phyloP scores from a whole-genome alignment of 2,113 vertebrate genomes.

The Macrotis lagotis region DNA sequence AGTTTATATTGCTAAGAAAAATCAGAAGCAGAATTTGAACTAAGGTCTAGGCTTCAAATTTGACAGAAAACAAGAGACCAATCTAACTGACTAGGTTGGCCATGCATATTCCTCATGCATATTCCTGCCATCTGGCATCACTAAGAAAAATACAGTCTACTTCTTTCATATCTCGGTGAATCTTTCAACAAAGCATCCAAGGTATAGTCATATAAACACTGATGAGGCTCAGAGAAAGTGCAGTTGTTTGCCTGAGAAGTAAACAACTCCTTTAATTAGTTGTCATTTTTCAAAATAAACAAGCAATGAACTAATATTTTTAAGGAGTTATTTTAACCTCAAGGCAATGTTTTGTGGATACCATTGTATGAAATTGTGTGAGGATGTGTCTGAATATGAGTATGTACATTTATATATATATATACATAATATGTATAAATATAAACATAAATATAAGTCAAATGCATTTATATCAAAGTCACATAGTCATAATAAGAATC shows the following conservation, averaged over 20 bases:
- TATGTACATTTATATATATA: background rate
- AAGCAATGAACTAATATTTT: constrained; percentile 53
- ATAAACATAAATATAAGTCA: constrained; percentile 23
- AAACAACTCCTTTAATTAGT: constrained; percentile 71
- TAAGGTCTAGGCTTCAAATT: background rate
- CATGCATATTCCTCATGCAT: background rate
- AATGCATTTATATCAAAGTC: background rate
- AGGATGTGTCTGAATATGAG: constrained; percentile 25
- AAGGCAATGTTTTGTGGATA: constrained; percentile 59
- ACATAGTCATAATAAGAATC: background rate
- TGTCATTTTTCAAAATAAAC: constrained; percentile 66
- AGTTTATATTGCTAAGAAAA: background rate
- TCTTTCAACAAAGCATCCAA: constrained; percentile 48
- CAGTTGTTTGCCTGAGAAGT: constrained; percentile 44
- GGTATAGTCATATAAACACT: constrained; percentile 76
- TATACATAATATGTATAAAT: background rate
- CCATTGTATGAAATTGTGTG: constrained; percentile 53
- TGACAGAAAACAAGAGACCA: background rate
- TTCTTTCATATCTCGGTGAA: constrained; percentile 71
- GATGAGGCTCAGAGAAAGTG: constrained; percentile 62
- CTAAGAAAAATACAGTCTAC: constrained; percentile 66
- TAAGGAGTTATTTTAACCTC: constrained; percentile 47
- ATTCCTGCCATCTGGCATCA: constrained; percentile 68
- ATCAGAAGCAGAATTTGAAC: background rate
- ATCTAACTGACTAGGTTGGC: background rate